phyloP scores from a whole-genome alignment of 2,797 vertebrate genomes.

The Botia almorhae region DNA sequence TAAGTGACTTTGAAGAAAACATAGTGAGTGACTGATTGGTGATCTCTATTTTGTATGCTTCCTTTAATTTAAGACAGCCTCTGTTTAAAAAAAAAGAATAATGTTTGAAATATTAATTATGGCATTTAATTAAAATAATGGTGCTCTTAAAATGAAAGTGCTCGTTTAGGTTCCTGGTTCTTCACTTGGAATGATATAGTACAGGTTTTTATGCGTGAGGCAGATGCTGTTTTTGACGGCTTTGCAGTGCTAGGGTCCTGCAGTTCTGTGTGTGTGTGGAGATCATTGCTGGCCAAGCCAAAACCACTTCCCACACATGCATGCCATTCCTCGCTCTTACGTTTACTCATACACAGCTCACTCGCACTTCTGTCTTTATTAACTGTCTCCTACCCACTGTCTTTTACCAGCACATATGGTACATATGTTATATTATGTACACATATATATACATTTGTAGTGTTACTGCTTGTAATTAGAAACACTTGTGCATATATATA shows the following conservation, averaged over 20 bases:
- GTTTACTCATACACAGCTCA: conserved; percentile 7
- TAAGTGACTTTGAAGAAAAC: conserved; percentile 56
- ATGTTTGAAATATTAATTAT: conserved; percentile 58
- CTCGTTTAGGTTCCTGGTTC: conserved; percentile 54
- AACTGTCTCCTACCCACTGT: not conserved
- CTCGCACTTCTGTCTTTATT: not conserved
- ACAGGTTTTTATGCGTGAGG: conserved; percentile 72
- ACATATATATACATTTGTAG: no score
- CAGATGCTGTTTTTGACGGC: conserved; percentile 69
- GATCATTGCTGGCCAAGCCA: conserved; percentile 80
- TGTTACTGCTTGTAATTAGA: no score
- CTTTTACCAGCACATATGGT: not conserved
- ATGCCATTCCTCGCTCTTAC: conserved; percentile 66
- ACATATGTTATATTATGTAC: no score
- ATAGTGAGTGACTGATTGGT: conserved; percentile 59
- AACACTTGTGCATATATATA: no score
- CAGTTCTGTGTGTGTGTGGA: conserved; percentile 72
- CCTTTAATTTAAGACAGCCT: conserved; percentile 12
- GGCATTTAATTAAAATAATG: conserved; percentile 64
- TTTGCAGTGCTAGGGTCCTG: conserved; percentile 75
- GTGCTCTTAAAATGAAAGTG: conserved; percentile 9
- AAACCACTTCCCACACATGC: conserved; percentile 79
- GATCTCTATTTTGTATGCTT: conserved; percentile 48
- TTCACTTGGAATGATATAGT: conserved; percentile 67
- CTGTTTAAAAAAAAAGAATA: conserved; percentile 13